phyloP scores from a whole-genome alignment of 2,888 invertebrate species.

The Rhagonycha fulva region DNA sequence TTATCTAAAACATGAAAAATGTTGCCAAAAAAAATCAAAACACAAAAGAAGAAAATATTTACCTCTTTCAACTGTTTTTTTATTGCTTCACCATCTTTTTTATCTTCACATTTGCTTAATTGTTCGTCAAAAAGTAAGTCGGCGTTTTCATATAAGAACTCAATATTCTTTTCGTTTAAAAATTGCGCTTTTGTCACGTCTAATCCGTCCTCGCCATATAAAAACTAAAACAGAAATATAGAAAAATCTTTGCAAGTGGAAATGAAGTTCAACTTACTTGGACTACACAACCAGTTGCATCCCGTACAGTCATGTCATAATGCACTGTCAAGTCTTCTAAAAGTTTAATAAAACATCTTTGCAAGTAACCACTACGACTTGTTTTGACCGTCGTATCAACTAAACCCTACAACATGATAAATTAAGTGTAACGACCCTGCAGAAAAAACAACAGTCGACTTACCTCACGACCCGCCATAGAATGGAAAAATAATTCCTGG shows the following conservation, averaged over 20 bases:
- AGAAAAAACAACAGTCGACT: slow-evolving; percentile 26
- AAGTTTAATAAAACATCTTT: slow-evolving; percentile 96
- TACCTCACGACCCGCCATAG: slow-evolving; percentile 99
- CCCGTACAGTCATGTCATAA: slow-evolving; percentile 95
- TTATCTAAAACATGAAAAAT: slow-evolving; percentile 45
- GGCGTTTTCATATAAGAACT: slow-evolving; percentile 83
- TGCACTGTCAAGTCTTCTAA: slow-evolving; percentile 91
- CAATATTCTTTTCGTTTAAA: slow-evolving; percentile 73
- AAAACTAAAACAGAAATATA: slow-evolving; percentile 60
- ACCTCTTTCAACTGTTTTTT: slow-evolving; percentile 63
- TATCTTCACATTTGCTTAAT: slow-evolving; percentile 38
- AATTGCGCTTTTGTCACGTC: slow-evolving; percentile 89
- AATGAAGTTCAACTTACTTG: slow-evolving; percentile 61
- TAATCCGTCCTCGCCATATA: slow-evolving; percentile 92
- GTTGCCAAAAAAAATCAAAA: too few relatives aligned
- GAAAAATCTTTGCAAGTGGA: not conserved
- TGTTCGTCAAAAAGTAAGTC: slow-evolving; percentile 65
- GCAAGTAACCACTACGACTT: slow-evolving; percentile 96
- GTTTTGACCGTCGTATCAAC: slow-evolving; percentile 99
- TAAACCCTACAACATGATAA: slow-evolving; percentile 72
- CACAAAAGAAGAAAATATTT: slow-evolving; percentile 38
- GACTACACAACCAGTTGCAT: slow-evolving; percentile 89
- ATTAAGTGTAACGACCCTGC: not conserved
- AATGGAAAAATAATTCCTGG: slow-evolving; percentile 98
- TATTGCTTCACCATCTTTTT: slow-evolving; percentile 60